Percentiles rank a stretch among this genome's conserved stretches.
Evolutionary conservation across 1,140 invertebrate genomes (phyloP).

Genomic region (Conus betulinus): DNA sequence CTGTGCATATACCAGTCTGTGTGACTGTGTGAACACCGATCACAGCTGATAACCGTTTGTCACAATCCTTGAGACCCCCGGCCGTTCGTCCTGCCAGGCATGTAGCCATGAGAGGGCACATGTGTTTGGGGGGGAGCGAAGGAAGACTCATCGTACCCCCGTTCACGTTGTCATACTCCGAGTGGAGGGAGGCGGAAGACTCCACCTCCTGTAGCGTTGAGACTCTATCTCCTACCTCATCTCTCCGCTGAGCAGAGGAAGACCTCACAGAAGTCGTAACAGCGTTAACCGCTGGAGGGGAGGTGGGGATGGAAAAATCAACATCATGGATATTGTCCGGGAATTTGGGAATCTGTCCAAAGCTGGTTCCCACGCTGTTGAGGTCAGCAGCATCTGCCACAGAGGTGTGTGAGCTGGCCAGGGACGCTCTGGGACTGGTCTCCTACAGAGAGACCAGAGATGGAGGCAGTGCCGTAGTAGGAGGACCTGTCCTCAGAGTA

Average conservation of each 20-base stretch:
- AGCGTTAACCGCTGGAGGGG: not conserved
- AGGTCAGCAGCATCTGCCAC: conserved; percentile 66
- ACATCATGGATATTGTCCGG: conserved; percentile 50
- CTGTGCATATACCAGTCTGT: not conserved
- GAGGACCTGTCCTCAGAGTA: conserved; percentile 69
- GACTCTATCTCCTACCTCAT: conserved; percentile 22
- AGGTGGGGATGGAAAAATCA: conserved; percentile 38
- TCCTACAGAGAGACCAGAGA: conserved; percentile 62
- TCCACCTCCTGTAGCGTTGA: conserved; percentile 50
- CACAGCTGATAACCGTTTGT: conserved; percentile 11
- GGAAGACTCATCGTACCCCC: conserved; percentile 36
- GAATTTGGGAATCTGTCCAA: conserved; percentile 42
- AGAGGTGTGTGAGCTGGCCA: conserved; percentile 69
- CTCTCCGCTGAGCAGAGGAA: conserved; percentile 7
- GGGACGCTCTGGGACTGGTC: conserved; percentile 61
- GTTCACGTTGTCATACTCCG: conserved; percentile 70
- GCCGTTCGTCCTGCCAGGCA: conserved; percentile 58
- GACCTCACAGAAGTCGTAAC: conserved; percentile 21
- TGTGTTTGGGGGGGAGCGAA: not conserved
- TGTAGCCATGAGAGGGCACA: conserved; percentile 51
- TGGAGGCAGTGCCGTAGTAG: conserved; percentile 69
- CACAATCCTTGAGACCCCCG: not conserved
- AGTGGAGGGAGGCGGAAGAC: conserved; percentile 60
- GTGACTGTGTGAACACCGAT: not conserved
- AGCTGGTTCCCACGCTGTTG: conserved; percentile 46